phyloP scores from a whole-genome alignment of 2,113 vertebrate species.

The Erythrocebus patas region DNA sequence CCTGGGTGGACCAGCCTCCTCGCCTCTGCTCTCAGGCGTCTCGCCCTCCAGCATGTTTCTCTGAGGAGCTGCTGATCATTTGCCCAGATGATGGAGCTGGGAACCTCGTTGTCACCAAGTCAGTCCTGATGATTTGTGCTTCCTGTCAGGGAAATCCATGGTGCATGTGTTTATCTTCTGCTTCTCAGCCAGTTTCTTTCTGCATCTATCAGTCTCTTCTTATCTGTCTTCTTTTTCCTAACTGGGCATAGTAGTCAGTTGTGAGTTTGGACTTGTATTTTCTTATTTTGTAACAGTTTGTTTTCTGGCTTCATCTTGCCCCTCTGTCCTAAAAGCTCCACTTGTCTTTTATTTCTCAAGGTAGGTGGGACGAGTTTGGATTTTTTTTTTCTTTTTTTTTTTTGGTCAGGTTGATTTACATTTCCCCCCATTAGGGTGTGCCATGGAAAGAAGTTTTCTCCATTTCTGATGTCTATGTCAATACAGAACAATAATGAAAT shows the following conservation, averaged over 20 bases:
- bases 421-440: background rate
- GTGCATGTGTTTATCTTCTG: background rate
- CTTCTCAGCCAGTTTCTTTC: background rate
- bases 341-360: background rate
- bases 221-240: background rate
- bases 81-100: background rate
- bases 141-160: background rate
- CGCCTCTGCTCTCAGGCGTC: rapidly evolving
- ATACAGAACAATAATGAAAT: background rate
- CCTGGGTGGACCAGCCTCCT: background rate
- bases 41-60: background rate
- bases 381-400: background rate
- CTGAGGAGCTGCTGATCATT: background rate
- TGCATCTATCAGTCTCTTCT: background rate
- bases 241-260: background rate
- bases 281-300: background rate
- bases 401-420: background rate
- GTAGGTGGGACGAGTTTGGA: background rate
- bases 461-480: background rate
- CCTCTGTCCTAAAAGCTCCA: background rate
- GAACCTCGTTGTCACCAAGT: background rate
- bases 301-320: background rate
- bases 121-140: background rate
- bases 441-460: background rate
- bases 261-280: background rate